These are phyloP conservation scores for Dreissena polymorpha DNA, from an alignment of 1,140 invertebrate genomes.

Conservation along the genomic window DNA sequence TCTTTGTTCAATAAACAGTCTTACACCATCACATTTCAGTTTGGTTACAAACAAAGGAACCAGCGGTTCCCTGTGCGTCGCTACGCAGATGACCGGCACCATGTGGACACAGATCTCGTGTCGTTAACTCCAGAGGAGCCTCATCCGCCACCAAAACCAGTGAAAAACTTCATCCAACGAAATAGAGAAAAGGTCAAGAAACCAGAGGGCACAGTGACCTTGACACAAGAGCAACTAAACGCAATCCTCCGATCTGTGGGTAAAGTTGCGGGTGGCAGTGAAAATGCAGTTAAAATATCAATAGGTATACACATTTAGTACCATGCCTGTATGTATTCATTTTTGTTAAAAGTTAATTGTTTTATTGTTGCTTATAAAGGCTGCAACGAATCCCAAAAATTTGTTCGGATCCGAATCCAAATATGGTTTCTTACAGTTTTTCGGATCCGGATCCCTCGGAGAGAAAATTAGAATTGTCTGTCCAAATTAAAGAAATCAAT, in stretches of 20 bases:
- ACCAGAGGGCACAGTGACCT: slow-evolving; percentile 66
- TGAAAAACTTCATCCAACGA: slow-evolving; percentile 66
- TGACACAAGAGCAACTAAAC: slow-evolving; percentile 76
- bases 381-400: too few species aligned
- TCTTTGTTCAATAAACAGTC: too few species aligned
- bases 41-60: slow-evolving; percentile 68
- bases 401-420: too few species aligned
- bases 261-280: slow-evolving; percentile 66
- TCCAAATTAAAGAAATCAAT: too few species aligned
- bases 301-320: slow-evolving; percentile 67
- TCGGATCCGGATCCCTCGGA: too few species aligned
- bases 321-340: too few species aligned
- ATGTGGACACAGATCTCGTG: slow-evolving; percentile 55
- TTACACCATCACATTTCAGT: slow-evolving; percentile 46
- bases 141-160: slow-evolving; percentile 56
- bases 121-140: slow-evolving; percentile 52
- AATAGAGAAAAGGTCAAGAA: slow-evolving; percentile 61
- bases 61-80: slow-evolving; percentile 62
- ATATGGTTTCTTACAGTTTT: too few species aligned
- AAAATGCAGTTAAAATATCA: slow-evolving; percentile 66
- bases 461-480: too few species aligned
- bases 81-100: slow-evolving; percentile 45
- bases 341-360: too few species aligned
- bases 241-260: slow-evolving; percentile 74
- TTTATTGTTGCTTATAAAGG: too few species aligned